A percentile compares a stretch with the other conserved stretches of the same genome.
These are phyloP conservation scores for Aurelia coerulea DNA, from an alignment of 30 jellyfish, hydroid and myxozoan species.

Conservation along the genomic window DNA sequence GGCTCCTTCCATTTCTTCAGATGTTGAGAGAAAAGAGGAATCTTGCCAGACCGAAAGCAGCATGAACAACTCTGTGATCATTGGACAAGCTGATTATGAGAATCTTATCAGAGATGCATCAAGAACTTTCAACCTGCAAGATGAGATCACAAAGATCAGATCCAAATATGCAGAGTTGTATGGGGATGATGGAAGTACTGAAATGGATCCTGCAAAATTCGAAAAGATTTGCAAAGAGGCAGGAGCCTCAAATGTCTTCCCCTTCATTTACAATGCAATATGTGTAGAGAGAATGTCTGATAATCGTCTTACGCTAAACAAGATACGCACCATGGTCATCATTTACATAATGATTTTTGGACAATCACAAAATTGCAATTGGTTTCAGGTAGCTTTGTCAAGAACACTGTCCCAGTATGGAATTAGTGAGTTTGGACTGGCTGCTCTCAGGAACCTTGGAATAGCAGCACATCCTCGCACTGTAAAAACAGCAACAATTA, in stretches of 20 bases:
- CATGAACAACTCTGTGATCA: not conserved
- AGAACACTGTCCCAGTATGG: slow-evolving; percentile 41
- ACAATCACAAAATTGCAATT: slow-evolving; percentile 12
- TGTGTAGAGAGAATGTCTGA: slow-evolving; percentile 33
- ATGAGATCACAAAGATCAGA: slow-evolving; percentile 11
- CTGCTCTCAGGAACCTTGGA: slow-evolving; percentile 29
- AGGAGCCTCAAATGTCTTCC: slow-evolving; percentile 14
- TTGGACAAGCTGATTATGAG: slow-evolving; percentile 2
- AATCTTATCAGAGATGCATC: slow-evolving; percentile 21
- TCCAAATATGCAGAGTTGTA: slow-evolving; percentile 24
- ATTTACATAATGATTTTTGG: slow-evolving; percentile 9
- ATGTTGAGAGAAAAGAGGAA: not conserved
- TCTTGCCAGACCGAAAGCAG: slow-evolving; percentile 2
- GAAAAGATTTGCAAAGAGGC: slow-evolving; percentile 36
- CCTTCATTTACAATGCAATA: slow-evolving; percentile 22
- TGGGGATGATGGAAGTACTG: slow-evolving; percentile 56
- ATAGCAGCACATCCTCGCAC: slow-evolving; percentile 55
- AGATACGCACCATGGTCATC: slow-evolving; percentile 15
- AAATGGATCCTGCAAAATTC: slow-evolving; percentile 29
- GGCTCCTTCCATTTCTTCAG: no score
- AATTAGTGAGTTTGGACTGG: slow-evolving; percentile 9
- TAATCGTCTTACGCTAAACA: slow-evolving; percentile 13
- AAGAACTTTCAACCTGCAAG: slow-evolving; percentile 13
- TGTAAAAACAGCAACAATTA: slow-evolving; percentile 27
- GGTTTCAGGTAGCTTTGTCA: slow-evolving; percentile 48